These are phyloP conservation scores for Glossosoma conforme DNA, from an alignment of 1,140 invertebrate genomes.

Conservation along the genomic window DNA sequence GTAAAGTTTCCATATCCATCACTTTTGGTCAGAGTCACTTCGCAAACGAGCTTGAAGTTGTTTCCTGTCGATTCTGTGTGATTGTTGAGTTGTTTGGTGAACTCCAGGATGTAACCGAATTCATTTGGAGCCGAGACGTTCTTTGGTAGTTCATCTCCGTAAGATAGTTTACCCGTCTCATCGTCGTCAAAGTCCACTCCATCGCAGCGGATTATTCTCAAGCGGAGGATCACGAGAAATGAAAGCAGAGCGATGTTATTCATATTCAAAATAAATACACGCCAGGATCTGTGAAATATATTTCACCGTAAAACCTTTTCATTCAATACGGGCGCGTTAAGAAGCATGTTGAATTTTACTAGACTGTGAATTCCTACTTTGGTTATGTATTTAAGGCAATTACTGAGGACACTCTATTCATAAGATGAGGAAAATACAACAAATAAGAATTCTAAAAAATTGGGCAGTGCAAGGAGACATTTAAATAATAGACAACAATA, in stretches of 20 bases:
- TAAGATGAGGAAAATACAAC: not conserved
- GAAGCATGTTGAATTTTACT: not conserved
- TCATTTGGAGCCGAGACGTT: conserved; percentile 6
- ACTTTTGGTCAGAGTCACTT: conserved; percentile 8
- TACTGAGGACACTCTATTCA: not conserved
- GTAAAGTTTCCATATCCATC: not conserved
- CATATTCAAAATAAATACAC: not conserved
- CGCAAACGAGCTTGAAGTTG: conserved; percentile 12
- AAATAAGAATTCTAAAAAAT: conserved; percentile 1
- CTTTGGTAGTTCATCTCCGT: conserved; percentile 4
- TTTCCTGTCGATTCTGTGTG: conserved; percentile 8
- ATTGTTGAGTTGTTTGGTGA: conserved; percentile 11
- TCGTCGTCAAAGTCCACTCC: conserved; percentile 10
- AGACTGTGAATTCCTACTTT: too few species aligned
- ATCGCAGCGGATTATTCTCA: conserved; percentile 12
- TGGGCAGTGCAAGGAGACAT: not conserved
- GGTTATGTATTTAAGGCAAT: too few species aligned
- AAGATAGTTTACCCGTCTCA: not conserved
- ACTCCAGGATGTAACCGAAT: conserved; percentile 4
- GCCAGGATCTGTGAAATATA: not conserved
- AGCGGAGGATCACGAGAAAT: not conserved
- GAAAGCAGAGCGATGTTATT: not conserved
- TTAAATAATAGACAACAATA: conserved; percentile 7
- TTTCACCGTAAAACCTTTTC: too few species aligned
- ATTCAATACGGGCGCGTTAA: not conserved